Conservation (phyloP, 2,797 vertebrate species). For the Etheostoma nigrum region DNA sequence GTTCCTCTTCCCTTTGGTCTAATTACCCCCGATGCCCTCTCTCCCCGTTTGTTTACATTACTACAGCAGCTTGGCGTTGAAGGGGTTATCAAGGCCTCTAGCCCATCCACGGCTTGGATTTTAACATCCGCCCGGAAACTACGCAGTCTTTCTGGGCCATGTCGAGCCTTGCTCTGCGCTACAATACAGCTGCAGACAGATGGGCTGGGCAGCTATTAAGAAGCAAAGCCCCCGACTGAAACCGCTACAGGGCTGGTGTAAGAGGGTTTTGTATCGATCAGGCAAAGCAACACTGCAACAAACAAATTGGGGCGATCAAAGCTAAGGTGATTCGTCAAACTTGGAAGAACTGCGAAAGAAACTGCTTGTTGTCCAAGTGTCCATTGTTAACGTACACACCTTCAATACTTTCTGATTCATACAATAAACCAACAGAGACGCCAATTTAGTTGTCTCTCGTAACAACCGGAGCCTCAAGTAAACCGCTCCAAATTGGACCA, state of each 20-base stretch:
- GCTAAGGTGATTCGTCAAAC: slow-evolving; percentile 40
- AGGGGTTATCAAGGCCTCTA: slow-evolving; percentile 85
- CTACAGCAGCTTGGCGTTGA: slow-evolving; percentile 67
- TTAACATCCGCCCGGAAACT: slow-evolving; percentile 65
- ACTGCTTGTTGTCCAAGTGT: slow-evolving; percentile 2
- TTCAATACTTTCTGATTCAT: slow-evolving; percentile 17
- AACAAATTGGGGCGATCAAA: slow-evolving; percentile 45
- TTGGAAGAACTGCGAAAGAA: slow-evolving; percentile 1
- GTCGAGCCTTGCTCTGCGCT: slow-evolving; percentile 39
- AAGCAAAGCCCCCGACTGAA: slow-evolving; percentile 2
- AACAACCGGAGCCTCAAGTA: slow-evolving; percentile 73
- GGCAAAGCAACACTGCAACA: slow-evolving; percentile 46
- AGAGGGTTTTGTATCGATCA: slow-evolving; percentile 45
- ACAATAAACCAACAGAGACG: slow-evolving; percentile 21
- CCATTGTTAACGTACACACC: background rate
- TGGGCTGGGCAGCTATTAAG: slow-evolving; percentile 9
- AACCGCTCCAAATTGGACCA: slow-evolving; percentile 76
- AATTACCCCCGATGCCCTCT: slow-evolving; percentile 82
- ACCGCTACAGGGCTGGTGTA: slow-evolving; percentile 12
- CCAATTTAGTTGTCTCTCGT: slow-evolving; percentile 54
- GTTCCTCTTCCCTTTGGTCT: slow-evolving; percentile 79
- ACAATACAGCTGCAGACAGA: slow-evolving; percentile 27
- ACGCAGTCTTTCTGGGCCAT: slow-evolving; percentile 67
- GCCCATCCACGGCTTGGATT: slow-evolving; percentile 82
- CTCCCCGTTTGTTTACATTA: slow-evolving; percentile 88